A percentile compares a stretch with the other conserved stretches of the same genome.
Conservation (phyloP, 2,888 invertebrate genomes). For the Gasteruption jaculator region DNA sequence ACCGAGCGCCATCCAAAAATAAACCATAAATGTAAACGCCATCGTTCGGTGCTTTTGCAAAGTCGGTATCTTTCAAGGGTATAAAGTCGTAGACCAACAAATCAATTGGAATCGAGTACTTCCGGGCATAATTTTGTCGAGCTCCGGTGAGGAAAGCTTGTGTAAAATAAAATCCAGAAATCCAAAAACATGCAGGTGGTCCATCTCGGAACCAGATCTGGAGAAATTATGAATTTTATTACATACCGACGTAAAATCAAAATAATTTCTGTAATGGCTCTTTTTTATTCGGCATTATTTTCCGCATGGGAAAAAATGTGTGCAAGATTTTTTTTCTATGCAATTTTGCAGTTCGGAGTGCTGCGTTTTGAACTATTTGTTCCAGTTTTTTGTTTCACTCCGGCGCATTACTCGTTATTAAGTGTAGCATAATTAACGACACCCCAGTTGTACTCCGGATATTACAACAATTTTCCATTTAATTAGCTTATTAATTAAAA, state of each 20-base stretch:
- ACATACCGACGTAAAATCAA: slow-evolving; percentile 13
- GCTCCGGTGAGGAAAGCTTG: slow-evolving; percentile 94
- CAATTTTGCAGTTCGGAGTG: no score
- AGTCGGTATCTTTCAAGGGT: slow-evolving; percentile 58
- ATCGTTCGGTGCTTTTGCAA: slow-evolving; percentile 61
- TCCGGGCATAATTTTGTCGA: slow-evolving; percentile 90
- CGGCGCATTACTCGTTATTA: no score
- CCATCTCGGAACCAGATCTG: slow-evolving; percentile 80
- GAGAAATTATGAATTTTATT: slow-evolving; percentile 26
- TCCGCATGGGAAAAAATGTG: not conserved
- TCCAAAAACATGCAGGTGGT: slow-evolving; percentile 82
- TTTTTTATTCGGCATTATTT: no score
- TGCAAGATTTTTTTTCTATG: not conserved
- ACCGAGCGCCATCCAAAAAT: slow-evolving; percentile 86
- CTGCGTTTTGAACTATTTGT: no score
- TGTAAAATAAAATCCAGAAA: slow-evolving; percentile 93
- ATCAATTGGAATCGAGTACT: slow-evolving; percentile 90
- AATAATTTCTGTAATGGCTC: slow-evolving; percentile 9
- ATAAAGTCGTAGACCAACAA: slow-evolving; percentile 77
- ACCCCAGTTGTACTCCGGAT: no score
- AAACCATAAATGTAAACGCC: slow-evolving; percentile 77
- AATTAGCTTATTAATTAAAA: not conserved
- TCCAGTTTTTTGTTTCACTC: no score
- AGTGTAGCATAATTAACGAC: no score
- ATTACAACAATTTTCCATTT: no score